phyloP scores from a whole-genome alignment of 2,113 vertebrate species.

The Lasiurus borealis region DNA sequence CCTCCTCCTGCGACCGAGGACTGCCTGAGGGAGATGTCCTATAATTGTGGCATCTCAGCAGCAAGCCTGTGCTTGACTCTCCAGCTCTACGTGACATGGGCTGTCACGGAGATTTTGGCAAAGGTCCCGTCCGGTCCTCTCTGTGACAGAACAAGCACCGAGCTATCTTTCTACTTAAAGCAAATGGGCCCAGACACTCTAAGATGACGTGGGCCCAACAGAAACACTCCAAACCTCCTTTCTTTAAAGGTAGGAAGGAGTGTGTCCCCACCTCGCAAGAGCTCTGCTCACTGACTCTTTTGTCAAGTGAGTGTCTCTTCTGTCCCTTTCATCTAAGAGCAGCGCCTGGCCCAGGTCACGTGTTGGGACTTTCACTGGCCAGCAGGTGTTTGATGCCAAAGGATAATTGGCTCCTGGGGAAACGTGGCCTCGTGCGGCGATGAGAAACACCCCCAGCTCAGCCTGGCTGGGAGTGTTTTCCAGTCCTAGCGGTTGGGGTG shows the following conservation, averaged over 20 bases:
- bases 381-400: not conserved
- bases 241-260: not conserved
- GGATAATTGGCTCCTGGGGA: not conserved
- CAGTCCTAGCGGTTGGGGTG: not conserved
- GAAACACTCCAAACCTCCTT: not conserved
- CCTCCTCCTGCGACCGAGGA: not conserved
- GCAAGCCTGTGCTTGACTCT: not conserved
- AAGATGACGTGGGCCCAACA: not conserved
- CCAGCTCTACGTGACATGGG: not conserved
- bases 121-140: not conserved
- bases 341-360: not conserved
- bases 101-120: not conserved
- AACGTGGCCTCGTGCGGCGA: not conserved
- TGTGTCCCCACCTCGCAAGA: not conserved
- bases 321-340: not conserved
- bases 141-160: not conserved
- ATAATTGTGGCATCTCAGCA: not conserved
- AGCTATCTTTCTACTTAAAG: not conserved
- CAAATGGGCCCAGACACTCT: not conserved
- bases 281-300: not conserved
- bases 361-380: conserved; percentile 7
- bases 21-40: not conserved
- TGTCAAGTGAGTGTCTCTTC: not conserved
- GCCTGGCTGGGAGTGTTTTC: not conserved
- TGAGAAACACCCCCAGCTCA: not conserved